Base-by-base conservation (phyloP, 30 jellyfish, hydroid and myxozoan species). In the Clytia hemisphaerica region DNA sequence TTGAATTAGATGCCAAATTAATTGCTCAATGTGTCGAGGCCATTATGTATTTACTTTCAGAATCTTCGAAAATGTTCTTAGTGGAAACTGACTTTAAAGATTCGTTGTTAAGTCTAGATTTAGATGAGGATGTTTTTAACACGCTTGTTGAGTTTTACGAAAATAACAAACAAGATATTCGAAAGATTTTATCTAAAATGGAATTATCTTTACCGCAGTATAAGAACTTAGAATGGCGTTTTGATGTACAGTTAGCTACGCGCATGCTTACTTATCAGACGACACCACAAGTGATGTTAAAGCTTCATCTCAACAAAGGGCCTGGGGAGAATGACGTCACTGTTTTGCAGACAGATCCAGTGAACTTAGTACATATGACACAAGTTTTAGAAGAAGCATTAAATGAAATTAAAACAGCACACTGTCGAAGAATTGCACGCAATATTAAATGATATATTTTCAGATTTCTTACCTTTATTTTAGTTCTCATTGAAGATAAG, bases 371-470 rank as follows among this genome's bases (percentile, higher is more conserved):
- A 0, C 98, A 89, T 48, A 31, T 89, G 74, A 75, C 94, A 12
- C 79, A 63, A 44, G 95, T 68, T 32, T 68, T 89, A 5, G 98
- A 89, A 64, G 84, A 77, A 46, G 98, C 98, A 1, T 80, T 89
- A 14, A 71, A 83, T 30, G 98, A 89, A 54, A 78, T 89, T 72
- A 89, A 82, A 57, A 81, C 93, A 35, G 83, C 95, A 6, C 95
- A 89, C 58, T 84, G 84, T 64, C 45, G 98, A 16, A 71, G 98
- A 75, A 75, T 89, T 21, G 73, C 93, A 21, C 71, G 95, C 67
- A 89, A 71, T 51, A 89, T 89, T 15, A 82, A 77, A 76, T 89
- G 67, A 71, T 15, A 9, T 37, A 16, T 47, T 15, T 2, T n/a
- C 60, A n/a, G 24, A 46, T 2, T n/a, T 46, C 19, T n/a, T 2